These are phyloP conservation scores for Xiphophorus couchianus DNA, from an alignment of 2,113 vertebrate species.

Conservation along the genomic window DNA sequence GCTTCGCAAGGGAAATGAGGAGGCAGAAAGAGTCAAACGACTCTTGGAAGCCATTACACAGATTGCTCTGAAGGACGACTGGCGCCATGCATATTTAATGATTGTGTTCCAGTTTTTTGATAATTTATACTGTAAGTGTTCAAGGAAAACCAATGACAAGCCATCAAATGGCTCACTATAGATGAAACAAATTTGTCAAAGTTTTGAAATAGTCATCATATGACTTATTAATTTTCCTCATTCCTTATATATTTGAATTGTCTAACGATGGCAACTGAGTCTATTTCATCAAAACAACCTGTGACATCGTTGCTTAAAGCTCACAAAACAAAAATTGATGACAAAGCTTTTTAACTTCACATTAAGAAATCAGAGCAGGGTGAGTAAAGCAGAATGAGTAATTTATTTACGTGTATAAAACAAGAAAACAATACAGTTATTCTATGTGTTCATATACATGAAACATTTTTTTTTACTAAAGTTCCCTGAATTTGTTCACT, in stretches of 20 bases:
- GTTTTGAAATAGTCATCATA: constrained; percentile 30
- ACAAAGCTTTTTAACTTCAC: background rate
- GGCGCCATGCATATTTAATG: constrained; percentile 57
- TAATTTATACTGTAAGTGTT: constrained; percentile 24
- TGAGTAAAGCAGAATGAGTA: constrained; percentile 2
- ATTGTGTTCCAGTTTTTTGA: constrained; percentile 29
- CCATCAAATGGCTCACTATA: constrained; percentile 6
- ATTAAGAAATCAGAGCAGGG: background rate
- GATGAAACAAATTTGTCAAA: constrained; percentile 10
- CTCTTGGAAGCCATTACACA: constrained; percentile 12
- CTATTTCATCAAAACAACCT: constrained; percentile 5
- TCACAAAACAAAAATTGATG: background rate
- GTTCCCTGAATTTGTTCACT: constrained; percentile 20
- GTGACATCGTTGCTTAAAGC: background rate
- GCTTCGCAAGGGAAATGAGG: background rate
- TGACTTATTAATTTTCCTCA: constrained; percentile 23
- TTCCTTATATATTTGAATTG: background rate
- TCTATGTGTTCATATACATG: constrained; percentile 25
- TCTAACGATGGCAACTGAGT: background rate
- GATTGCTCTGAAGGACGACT: constrained; percentile 29
- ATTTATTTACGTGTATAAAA: constrained; percentile 65
- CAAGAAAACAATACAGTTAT: constrained; percentile 31
- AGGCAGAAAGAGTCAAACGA: constrained; percentile 11
- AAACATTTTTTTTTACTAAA: background rate
- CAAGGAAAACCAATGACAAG: constrained; percentile 10